Evolutionary conservation across 2,888 invertebrate species (phyloP).

Genomic region (Polylopha cassiicola): DNA sequence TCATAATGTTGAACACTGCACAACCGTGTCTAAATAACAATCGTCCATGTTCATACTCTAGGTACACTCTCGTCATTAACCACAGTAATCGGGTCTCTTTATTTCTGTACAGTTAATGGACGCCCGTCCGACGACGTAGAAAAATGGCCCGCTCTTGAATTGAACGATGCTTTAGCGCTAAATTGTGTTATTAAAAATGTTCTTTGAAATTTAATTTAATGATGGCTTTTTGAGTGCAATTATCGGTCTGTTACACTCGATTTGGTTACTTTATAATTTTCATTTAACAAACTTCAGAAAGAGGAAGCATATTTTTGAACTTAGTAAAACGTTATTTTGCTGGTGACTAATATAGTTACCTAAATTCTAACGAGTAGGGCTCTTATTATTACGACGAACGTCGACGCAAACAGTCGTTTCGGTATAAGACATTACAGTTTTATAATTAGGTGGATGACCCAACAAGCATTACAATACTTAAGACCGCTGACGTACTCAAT

Average conservation of each 20-base stretch:
- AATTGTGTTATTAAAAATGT: constrained; percentile 57
- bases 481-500: too few relatives aligned
- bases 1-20: constrained; percentile 12
- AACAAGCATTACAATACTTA: too few relatives aligned
- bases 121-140: constrained; percentile 37
- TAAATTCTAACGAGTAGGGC: too few relatives aligned
- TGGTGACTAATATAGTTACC: too few relatives aligned
- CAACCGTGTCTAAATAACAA: constrained; percentile 15
- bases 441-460: too few relatives aligned
- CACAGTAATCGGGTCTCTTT: constrained; percentile 49
- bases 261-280: not conserved
- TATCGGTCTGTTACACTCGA: constrained; percentile 11
- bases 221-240: constrained; percentile 31
- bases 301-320: too few relatives aligned
- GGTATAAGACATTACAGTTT: too few relatives aligned
- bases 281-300: too few relatives aligned
- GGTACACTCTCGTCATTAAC: constrained; percentile 38
- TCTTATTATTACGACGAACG: too few relatives aligned
- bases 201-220: constrained; percentile 50
- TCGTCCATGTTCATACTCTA: constrained; percentile 2
- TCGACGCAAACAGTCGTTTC: too few relatives aligned
- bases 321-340: too few relatives aligned
- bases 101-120: constrained; percentile 45
- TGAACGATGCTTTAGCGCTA: constrained; percentile 35
- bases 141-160: constrained; percentile 49